Evolutionary conservation across 2,888 invertebrate genomes (phyloP), one percentile per base, ranked within the genome.

Genomic region (Tillus elongatus): DNA sequence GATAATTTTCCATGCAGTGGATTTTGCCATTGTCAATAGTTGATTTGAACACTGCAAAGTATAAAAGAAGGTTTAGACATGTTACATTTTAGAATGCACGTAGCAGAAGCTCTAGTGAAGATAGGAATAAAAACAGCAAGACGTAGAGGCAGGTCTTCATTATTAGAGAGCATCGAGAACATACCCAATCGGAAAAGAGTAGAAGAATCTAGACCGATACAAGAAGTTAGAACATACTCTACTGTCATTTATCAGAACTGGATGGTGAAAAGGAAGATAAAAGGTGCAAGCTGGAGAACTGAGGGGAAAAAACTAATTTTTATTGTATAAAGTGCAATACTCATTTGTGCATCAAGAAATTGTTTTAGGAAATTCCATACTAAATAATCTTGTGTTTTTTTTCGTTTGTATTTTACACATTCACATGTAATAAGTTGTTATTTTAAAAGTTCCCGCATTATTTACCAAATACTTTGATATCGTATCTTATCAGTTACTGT

Each of bases 1-100:
- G 29, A 29, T 41, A 39, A 49, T 28, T 12, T 35, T 43, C 29
- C 46, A 46, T 33, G 33, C 35, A 13, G 36, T 39, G 33, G 43
- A 47, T 40, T 47, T 50, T 43, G 44, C 42, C 6, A n/a, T 19
- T 19, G 24, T 8, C 24, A 19, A 19, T 8, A 19, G n/a, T n/a
- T n/a, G n/a, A n/a, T n/a, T n/a, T n/a, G n/a, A n/a, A n/a, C n/a
- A n/a, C n/a, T n/a, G n/a, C 24, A 19, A 19, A 19, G 24, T 19
- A n/a, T 19, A 19, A n/a, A n/a, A 19, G 24, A 19, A n/a, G n/a
- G n/a, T n/a, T n/a, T n/a, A n/a, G 32, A 39, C 26, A 11, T 48
- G 42, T 42, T 31, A 26, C 28, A 30, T 31, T 30, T 41, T 36
- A 28, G 26, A 30, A 2, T 8, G 35, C 15, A 14, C n/a, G 6